phyloP scores from a whole-genome alignment of 2,113 vertebrate genomes.

The Gallinago undulata region DNA sequence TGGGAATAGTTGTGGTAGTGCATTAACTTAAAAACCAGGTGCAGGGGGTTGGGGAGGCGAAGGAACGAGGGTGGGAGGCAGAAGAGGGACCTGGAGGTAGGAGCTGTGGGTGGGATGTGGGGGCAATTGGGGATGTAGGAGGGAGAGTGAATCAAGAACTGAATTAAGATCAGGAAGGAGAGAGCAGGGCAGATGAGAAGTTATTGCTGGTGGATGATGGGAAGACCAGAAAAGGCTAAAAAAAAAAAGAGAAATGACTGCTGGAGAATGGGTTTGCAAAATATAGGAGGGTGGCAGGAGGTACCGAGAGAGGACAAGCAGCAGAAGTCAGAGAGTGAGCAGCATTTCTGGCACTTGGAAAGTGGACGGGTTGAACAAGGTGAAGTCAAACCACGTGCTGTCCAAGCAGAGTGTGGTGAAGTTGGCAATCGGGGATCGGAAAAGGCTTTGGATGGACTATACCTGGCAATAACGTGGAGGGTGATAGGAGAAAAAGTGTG shows the following conservation, averaged over 20 bases:
- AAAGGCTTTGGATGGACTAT: neutral
- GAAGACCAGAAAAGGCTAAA: neutral
- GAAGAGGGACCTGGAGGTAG: neutral
- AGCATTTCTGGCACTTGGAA: neutral
- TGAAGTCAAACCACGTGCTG: neutral
- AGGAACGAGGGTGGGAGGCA: neutral
- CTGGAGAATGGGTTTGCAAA: neutral
- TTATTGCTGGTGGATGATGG: accelerated
- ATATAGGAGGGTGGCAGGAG: neutral
- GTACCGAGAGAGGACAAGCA: neutral
- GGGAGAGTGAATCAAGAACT: neutral
- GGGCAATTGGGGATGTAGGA: neutral
- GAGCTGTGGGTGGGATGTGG: neutral
- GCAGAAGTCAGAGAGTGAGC: neutral
- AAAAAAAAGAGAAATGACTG: neutral
- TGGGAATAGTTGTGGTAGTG: neutral
- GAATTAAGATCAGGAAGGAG: neutral
- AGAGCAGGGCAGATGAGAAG: neutral
- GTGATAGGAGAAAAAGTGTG: neutral
- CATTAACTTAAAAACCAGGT: neutral
- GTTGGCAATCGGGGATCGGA: neutral
- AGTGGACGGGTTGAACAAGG: neutral
- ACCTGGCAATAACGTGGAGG: neutral
- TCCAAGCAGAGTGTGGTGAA: neutral
- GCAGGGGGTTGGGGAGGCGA: neutral